These are phyloP conservation scores for Eilema sororculum DNA, from an alignment of 2,888 invertebrate genomes.

Conservation along the genomic window DNA sequence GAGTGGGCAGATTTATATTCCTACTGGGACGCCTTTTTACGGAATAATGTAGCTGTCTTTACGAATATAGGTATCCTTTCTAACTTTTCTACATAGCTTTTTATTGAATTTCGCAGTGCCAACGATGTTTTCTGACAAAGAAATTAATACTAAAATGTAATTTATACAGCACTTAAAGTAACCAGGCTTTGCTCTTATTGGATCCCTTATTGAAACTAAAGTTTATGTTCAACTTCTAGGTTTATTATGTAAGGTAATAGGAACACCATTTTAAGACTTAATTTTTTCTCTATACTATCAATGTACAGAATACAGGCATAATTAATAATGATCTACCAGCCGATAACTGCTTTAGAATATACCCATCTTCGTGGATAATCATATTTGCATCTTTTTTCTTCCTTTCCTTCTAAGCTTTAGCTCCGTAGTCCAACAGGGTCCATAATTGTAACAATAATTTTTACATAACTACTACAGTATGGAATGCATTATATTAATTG, in stretches of 20 bases:
- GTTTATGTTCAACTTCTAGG: not conserved
- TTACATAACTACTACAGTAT: too few species aligned
- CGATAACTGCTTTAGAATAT: too few species aligned
- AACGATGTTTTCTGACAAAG: slow-evolving; percentile 24
- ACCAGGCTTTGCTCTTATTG: slow-evolving; percentile 1
- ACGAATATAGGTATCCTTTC: slow-evolving; percentile 45
- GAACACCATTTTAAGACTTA: not conserved
- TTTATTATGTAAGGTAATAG: not conserved
- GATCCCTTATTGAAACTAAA: not conserved
- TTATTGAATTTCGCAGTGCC: slow-evolving; percentile 39
- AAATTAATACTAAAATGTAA: slow-evolving; percentile 36
- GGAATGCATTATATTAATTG: too few species aligned
- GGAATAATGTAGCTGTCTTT: slow-evolving; percentile 47
- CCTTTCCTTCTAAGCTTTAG: too few species aligned
- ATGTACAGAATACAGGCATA: too few species aligned
- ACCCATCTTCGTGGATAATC: too few species aligned
- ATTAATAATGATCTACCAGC: too few species aligned
- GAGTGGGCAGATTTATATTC: slow-evolving; percentile 53
- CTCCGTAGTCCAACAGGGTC: too few species aligned
- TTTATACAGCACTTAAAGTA: slow-evolving; percentile 2
- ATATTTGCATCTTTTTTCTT: too few species aligned
- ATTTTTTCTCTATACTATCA: too few species aligned
- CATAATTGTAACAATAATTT: too few species aligned
- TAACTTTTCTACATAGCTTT: slow-evolving; percentile 36
- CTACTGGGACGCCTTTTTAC: slow-evolving; percentile 44